Base-by-base conservation (phyloP, 2,113 vertebrate genomes). In the Otolemur garnettii region DNA sequence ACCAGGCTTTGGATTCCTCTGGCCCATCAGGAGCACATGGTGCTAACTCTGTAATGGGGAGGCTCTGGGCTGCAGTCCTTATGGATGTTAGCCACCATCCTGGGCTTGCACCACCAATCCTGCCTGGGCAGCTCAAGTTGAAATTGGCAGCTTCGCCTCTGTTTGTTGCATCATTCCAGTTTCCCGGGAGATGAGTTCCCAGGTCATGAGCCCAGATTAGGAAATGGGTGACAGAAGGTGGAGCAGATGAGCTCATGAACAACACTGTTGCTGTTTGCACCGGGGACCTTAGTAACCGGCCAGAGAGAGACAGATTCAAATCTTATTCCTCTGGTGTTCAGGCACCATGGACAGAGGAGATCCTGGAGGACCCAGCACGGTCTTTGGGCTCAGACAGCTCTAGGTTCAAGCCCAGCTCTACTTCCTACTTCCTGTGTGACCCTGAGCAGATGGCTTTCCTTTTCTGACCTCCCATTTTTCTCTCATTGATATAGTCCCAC, bases 141-240 rank as follows among this genome's bases (percentile, higher is more conserved):
- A 3, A 1, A 12, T 5, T 90, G 91, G 95, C 96, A 53, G 42
- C 13, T 5, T 69, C 15, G 4, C 35, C 82, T 96, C 79, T 97
- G 97, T 97, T 97, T 97, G 95, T 94, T 90, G 71, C 95, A 77
- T 97, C 97, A 71, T 30, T 30, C 71, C 21, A n/a, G 97, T 98
- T 86, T 96, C 90, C 93, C 4, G 19, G 96, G 97, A 95, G 87
- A 97, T 55, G 84, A 80, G 68, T 66, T 93, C 69, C 45, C 15
- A 93, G 91, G 93, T 97, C 96, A 77, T 0, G 7, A 66, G 55
- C 45, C 42, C 71, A 35, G 95, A 94, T 97, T 84, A 87, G 94
- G 94, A 68, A 64, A 50, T 30, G 86, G 96, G 96, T 97, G 97
- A 91, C 55, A 72, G 53, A 28, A 42, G 50, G 72, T 28, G 91